Evolutionary conservation across 2,888 invertebrate species (phyloP).

Genomic region (Morpho achilles): DNA sequence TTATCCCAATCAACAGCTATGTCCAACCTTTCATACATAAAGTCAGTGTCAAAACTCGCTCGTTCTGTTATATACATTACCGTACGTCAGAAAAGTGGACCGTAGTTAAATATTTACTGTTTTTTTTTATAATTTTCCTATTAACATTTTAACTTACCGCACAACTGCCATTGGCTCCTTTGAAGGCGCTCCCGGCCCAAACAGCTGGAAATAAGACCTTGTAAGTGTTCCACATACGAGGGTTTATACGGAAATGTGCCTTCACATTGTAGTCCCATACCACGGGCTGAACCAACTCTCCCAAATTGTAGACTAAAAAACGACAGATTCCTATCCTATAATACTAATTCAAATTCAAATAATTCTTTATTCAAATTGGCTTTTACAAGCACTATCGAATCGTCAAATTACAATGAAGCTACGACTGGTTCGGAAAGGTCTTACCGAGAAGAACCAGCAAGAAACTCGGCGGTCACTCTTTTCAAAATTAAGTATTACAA

Average conservation of each 20-base stretch:
- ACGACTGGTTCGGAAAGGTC: no score
- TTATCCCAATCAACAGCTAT: no score
- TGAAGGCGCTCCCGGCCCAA: constrained; percentile 91
- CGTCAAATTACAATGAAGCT: no score
- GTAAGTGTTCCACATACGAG: constrained; percentile 82
- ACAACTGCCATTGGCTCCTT: constrained; percentile 90
- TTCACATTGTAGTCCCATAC: constrained; percentile 83
- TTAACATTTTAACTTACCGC: constrained; percentile 58
- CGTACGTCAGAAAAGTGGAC: background rate
- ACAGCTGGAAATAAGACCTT: constrained; percentile 82
- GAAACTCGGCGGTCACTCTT: no score
- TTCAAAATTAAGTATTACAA: no score
- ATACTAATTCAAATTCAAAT: no score
- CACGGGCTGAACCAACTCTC: constrained; percentile 82
- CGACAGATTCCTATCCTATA: background rate
- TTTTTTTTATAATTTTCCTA: background rate
- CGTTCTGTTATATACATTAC: no score
- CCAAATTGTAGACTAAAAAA: constrained; percentile 77
- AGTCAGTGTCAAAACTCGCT: no score
- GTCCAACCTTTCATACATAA: no score
- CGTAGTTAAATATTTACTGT: background rate
- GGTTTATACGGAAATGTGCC: constrained; percentile 73
- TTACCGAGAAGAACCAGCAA: no score
- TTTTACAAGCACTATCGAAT: no score
- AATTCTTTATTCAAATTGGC: no score